These are phyloP conservation scores for Drosophila vallismaia DNA, from an alignment of 2,888 invertebrate species.

Conservation along the genomic window DNA sequence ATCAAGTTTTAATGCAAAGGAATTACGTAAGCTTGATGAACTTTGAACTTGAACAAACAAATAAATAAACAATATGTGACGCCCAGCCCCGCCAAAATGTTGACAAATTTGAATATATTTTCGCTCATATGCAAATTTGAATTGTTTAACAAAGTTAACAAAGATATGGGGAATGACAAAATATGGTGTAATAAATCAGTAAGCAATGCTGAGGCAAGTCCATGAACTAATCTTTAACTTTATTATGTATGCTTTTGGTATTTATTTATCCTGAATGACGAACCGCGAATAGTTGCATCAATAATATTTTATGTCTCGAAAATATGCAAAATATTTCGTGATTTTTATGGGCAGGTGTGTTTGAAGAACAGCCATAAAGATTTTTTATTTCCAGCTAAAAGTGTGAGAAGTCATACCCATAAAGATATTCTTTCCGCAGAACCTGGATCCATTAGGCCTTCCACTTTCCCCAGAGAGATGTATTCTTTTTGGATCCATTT, in stretches of 20 bases:
- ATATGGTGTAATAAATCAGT: constrained; percentile 33
- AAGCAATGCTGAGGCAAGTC: background rate
- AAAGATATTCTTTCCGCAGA: background rate
- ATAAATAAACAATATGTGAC: constrained; percentile 25
- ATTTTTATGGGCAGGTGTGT: background rate
- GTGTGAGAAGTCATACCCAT: background rate
- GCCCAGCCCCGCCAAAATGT: constrained; percentile 22
- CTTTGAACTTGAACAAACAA: constrained; percentile 50
- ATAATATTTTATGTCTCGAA: background rate
- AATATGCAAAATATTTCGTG: background rate
- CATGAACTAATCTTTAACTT: background rate
- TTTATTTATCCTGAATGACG: background rate
- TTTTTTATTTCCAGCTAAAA: background rate
- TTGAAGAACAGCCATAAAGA: too few relatives aligned
- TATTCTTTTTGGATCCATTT: background rate
- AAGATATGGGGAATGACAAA: constrained; percentile 29
- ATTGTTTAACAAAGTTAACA: constrained; percentile 24
- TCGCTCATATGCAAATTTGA: constrained; percentile 18
- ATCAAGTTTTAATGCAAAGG: constrained; percentile 8
- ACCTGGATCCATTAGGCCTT: background rate
- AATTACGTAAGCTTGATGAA: constrained; percentile 21
- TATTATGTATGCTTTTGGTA: background rate
- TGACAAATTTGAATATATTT: constrained; percentile 35
- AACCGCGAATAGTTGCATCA: background rate
- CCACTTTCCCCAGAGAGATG: constrained; percentile 10